These are phyloP conservation scores for Pampusana beccarii DNA, from an alignment of 2,113 vertebrate genomes.

Conservation along the genomic window DNA sequence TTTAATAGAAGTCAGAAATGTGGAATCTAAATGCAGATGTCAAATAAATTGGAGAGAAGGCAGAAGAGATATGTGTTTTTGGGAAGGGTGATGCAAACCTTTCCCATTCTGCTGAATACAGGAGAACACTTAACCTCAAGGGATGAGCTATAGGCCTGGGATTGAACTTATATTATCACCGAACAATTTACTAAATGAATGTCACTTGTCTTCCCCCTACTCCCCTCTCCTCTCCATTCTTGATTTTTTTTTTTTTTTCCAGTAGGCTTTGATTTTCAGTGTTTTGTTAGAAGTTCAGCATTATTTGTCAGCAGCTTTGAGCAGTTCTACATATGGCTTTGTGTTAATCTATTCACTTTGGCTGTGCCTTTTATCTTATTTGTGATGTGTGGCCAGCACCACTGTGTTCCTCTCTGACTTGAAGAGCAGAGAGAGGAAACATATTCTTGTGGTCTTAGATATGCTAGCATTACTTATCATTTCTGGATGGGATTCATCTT, in stretches of 20 bases:
- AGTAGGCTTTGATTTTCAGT: neutral
- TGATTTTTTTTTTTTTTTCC: neutral
- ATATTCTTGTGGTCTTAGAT: slow-evolving; percentile 4
- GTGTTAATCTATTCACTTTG: slow-evolving; percentile 1
- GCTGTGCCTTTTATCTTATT: slow-evolving; percentile 23
- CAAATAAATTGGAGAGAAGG: neutral
- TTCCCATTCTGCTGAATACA: neutral
- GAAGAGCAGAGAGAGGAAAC: neutral
- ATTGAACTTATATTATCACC: neutral
- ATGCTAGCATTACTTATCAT: neutral
- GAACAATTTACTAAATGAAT: neutral
- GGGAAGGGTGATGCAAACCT: neutral
- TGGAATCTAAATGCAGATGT: neutral
- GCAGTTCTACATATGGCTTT: neutral
- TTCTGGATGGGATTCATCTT: neutral
- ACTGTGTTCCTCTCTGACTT: neutral
- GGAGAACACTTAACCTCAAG: neutral
- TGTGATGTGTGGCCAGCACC: slow-evolving; percentile 17
- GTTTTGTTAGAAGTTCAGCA: neutral
- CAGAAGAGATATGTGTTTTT: neutral
- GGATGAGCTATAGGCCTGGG: neutral
- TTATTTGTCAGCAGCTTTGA: slow-evolving; percentile 34
- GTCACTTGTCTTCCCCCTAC: neutral
- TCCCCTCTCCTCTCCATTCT: neutral
- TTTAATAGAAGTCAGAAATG: neutral